Evolutionary conservation across 2,888 invertebrate genomes (phyloP), one percentile per base, ranked within the genome.

Genomic region (Salticus scenicus): DNA sequence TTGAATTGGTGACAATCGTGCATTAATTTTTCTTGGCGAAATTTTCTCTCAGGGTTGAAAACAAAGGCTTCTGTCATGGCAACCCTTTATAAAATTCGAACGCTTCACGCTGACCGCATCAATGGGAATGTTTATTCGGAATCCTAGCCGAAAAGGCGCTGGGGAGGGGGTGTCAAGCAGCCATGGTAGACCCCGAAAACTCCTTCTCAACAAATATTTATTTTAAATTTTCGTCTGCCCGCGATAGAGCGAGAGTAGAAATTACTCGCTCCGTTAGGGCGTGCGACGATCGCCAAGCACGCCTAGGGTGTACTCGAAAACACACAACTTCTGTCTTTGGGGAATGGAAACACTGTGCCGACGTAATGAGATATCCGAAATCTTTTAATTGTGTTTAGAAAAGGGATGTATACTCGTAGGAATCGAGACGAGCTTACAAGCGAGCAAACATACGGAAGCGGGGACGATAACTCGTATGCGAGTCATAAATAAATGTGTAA

Each of bases 21-120:
- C n/a, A n/a, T 37, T 37, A 20, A 57, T 17, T 57, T 57, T 57
- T 57, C 57, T 57, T 57, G 57, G 57, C 57, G 57, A 24, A 5
- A 20, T 57, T 57, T 24, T 24, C 57, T 7, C 57, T 24, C 57
- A 12, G 4, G 12, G 20, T 24, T 24, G 24, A 57, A 57, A 57
- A 57, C 57, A 57, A 57, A 57, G 24, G 57, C 17, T 10, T 17
- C 7, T 10, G 42, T 10, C 33, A 14, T n/a, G 73, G 73, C 80
- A 80, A 73, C 80, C 80, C 67, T n/a, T 41, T 57, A 20, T 30
- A 57, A 57, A 20, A 57, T 28, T 33, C 74, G 27, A 81, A 41
- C 77, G 64, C 51, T 72, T 83, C 83, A 73, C 83, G 66, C 83
- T 83, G 83, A 83, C 83, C 83, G 72, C 83, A 82, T 81, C 74